Conservation (phyloP, 1,140 invertebrate species). For the Ceratosolen fusciceps region DNA sequence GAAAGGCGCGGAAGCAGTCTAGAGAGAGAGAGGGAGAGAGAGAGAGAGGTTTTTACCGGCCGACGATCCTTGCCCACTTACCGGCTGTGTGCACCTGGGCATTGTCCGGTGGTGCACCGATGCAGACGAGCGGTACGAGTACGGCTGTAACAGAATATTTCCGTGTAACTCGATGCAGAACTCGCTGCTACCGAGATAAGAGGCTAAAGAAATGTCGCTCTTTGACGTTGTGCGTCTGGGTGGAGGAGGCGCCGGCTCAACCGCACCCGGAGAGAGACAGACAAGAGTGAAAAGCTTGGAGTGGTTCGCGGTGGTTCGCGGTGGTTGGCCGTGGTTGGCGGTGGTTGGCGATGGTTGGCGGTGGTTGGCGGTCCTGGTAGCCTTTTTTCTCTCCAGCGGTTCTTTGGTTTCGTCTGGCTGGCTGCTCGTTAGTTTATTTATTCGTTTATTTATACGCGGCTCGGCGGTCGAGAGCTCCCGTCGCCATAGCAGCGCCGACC, state of each 20-base stretch:
- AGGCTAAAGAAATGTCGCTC: background rate
- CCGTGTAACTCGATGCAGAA: constrained; percentile 51
- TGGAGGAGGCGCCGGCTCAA: background rate
- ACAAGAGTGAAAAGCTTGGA: background rate
- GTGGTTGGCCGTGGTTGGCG: constrained; percentile 2
- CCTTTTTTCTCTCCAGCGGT: too few relatives aligned
- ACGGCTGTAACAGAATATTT: constrained; percentile 53
- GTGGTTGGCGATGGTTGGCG: too few relatives aligned
- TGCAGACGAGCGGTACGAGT: too few relatives aligned
- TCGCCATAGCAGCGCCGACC: too few relatives aligned
- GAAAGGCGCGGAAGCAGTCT: too few relatives aligned
- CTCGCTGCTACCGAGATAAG: background rate
- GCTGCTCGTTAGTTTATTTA: constrained; percentile 14
- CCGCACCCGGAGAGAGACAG: background rate
- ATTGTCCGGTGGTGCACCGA: background rate
- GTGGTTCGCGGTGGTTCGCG: background rate
- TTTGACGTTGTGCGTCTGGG: background rate
- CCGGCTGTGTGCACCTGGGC: background rate
- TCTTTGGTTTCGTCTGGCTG: too few relatives aligned
- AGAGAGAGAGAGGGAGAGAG: background rate
- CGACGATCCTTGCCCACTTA: background rate
- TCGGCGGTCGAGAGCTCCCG: too few relatives aligned
- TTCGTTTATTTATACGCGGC: background rate
- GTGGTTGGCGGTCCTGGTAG: too few relatives aligned
- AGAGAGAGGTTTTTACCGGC: background rate